Conservation (phyloP, 2,113 vertebrate species). For the Phocoena phocoena region DNA sequence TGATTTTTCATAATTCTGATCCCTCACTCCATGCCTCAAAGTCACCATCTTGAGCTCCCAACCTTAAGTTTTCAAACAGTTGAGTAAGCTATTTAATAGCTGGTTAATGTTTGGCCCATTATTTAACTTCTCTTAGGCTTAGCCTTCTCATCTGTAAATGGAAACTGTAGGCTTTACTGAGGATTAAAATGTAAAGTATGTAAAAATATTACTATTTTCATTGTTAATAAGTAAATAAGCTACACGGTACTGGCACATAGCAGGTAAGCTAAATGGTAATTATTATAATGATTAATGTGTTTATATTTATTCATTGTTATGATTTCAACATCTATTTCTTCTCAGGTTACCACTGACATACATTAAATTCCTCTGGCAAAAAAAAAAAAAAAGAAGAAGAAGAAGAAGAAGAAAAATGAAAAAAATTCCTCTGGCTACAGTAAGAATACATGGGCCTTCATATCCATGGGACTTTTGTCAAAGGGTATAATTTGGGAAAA, state of each 20-base stretch:
- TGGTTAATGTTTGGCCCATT: not conserved
- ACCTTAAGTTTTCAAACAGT: not conserved
- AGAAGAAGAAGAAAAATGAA: not conserved
- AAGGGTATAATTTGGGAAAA: not conserved
- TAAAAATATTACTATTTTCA: slow-evolving; percentile 1
- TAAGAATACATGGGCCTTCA: not conserved
- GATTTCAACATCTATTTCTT: not conserved
- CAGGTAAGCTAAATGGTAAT: not conserved
- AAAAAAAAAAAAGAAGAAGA: not conserved
- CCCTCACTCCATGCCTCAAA: not conserved
- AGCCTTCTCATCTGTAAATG: not conserved
- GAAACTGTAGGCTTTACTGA: not conserved
- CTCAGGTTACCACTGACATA: not conserved
- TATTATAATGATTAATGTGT: not conserved
- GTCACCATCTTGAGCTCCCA: not conserved
- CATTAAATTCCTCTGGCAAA: not conserved
- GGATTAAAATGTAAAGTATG: not conserved
- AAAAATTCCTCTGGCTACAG: not conserved
- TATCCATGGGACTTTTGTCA: not conserved
- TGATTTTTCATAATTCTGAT: not conserved
- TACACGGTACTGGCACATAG: not conserved
- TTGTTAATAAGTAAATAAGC: not conserved
- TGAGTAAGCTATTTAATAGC: not conserved
- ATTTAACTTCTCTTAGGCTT: slow-evolving; percentile 11
- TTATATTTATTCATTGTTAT: not conserved